Base-by-base conservation (phyloP, 2,113 vertebrate genomes). In the Nestor notabilis region DNA sequence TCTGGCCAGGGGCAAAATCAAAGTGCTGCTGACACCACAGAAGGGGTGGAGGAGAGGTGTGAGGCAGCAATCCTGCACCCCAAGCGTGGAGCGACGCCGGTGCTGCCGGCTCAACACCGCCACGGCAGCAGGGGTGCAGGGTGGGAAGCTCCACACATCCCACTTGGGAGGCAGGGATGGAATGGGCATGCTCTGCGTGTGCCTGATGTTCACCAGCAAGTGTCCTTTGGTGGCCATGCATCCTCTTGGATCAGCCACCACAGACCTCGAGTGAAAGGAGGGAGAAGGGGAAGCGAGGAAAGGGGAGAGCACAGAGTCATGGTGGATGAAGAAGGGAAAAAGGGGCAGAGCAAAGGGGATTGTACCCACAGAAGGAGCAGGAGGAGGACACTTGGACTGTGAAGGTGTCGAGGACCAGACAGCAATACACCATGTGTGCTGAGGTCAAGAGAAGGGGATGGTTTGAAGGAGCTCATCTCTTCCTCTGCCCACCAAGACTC, bases 101-200 rank as follows among this genome's bases (percentile, higher is more conserved):
- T 7, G 60, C 33, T 18, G 28, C 60, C 3, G 0, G 82, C 65
- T 82, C 50, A 52, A 28, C 83, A 39, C 29, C 1, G 2, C 28
- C 2, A 3, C 2, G 0, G 0, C 19, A 25, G 61, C 50, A 3
- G 80, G 91, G 71, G 89, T 19, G 56, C 79, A 88, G 66, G 7
- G 1, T 82, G 79, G 83, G 83, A 94, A 46, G 74, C 8, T 88
- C 86, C 66, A 44, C 35, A 20, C 33, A 8, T 17, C 89, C 20
- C 1, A 0, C 16, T 43, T 8, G 0, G 0, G 60, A 43, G 61
- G 43, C 25, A 39, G n/a, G 24, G 33, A 4, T 24, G 74, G 61
- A 76, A 74, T 33, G 39, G 60, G 80, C 28, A 64, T 29, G 0
- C 2, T 10, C 47, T 17, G 39, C 44, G 52, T 3, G 0, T 5